phyloP scores from a whole-genome alignment of 2,888 invertebrate species.

The Brassicogethes aeneus region DNA sequence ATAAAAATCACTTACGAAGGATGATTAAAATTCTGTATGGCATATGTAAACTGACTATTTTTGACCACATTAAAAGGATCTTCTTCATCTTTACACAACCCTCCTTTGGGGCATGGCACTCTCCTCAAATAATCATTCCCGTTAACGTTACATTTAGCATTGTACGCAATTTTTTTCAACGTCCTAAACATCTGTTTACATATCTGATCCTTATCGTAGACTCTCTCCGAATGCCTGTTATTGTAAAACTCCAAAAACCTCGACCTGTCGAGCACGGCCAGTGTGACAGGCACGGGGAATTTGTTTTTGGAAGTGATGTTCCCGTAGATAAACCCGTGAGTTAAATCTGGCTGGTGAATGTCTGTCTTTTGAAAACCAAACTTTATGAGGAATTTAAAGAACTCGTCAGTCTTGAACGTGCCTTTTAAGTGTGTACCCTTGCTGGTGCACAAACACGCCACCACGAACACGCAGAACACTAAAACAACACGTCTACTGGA shows the following conservation, averaged over 20 bases:
- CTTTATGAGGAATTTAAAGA: conserved; percentile 87
- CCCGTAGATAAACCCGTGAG: conserved; percentile 93
- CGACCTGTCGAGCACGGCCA: conserved; percentile 83
- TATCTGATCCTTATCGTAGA: conserved; percentile 58
- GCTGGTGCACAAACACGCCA: conserved; percentile 14
- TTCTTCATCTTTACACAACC: conserved; percentile 82
- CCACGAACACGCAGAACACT: conserved; percentile 17
- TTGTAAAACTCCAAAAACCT: conserved; percentile 88
- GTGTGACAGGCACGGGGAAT: conserved; percentile 61
- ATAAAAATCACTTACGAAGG: conserved; percentile 77
- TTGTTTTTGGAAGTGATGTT: conserved; percentile 72
- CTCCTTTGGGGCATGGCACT: conserved; percentile 71
- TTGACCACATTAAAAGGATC: conserved; percentile 75
- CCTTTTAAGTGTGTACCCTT: conserved; percentile 52
- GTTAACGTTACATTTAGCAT: conserved; percentile 68
- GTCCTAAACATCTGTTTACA: conserved; percentile 83
- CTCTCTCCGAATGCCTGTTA: conserved; percentile 47
- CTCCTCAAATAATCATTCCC: conserved; percentile 74
- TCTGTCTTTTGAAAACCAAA: conserved; percentile 97
- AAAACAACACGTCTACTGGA: conserved; percentile 18
- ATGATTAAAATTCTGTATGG: conserved; percentile 79
- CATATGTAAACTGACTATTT: conserved; percentile 89
- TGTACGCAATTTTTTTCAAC: conserved; percentile 74
- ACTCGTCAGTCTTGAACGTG: conserved; percentile 58
- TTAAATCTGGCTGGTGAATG: conserved; percentile 71